These are phyloP conservation scores for Coremacera marginata DNA, from an alignment of 2,888 invertebrate genomes.

Conservation along the genomic window DNA sequence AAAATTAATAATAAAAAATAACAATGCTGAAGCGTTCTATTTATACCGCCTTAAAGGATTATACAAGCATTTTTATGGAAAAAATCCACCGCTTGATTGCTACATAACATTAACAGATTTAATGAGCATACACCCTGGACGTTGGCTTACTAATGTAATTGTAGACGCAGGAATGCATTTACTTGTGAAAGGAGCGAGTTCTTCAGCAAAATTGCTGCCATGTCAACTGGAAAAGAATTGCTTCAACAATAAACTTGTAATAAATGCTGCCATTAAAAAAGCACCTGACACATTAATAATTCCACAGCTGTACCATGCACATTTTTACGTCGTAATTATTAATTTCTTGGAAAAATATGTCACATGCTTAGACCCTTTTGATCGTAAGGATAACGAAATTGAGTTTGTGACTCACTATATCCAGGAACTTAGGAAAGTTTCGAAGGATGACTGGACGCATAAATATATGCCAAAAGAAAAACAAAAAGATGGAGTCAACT, in stretches of 20 bases:
- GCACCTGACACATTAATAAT: not conserved
- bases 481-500: not conserved
- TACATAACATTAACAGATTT: not conserved
- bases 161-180: slow-evolving; percentile 9
- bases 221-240: not conserved
- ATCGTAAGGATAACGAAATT: too few species aligned
- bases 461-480: not conserved
- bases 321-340: not conserved
- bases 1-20: too few species aligned
- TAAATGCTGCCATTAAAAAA: not conserved
- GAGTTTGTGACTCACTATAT: not conserved
- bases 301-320: not conserved
- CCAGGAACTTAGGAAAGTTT: not conserved
- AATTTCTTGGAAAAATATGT: not conserved
- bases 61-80: slow-evolving; percentile 1
- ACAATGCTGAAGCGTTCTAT: too few species aligned
- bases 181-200: not conserved
- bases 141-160: not conserved
- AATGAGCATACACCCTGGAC: not conserved
- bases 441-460: not conserved
- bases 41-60: not conserved
- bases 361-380: not conserved
- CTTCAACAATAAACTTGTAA: not conserved
- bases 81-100: not conserved
- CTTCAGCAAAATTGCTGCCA: not conserved